Evolutionary conservation across 2,797 vertebrate genomes (phyloP), one percentile per base, ranked within the genome.

Genomic region (Myotis planiceps): DNA sequence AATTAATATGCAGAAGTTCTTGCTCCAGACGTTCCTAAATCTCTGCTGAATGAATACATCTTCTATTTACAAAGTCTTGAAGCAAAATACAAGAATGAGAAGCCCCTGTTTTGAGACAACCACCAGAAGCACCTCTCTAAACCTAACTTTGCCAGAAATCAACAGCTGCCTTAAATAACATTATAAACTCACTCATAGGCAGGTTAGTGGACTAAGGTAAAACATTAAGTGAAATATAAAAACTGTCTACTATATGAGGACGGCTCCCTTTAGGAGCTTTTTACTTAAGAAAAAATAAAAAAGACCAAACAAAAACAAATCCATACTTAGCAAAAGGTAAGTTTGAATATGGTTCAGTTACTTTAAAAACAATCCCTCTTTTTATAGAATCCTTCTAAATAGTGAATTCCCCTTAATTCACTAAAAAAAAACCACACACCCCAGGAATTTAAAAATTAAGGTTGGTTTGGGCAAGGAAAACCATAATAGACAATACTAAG

Each of bases 361-460:
- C n/a, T 86, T 92, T 49, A 37, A 88, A 94, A 45, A 83, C 27
- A 60, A 32, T 55, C 1, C 51, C n/a, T 78, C 18, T 68, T 65
- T 39, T 66, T 34, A 29, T 9, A 75, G 37, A 75, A 65, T 66
- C 27, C 49, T 87, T 89, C 84, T 58, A 87, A 90, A 85, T 9
- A 55, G 13, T 13, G 78, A 91, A 85, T 21, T n/a, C 60, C 34
- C 71, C 75, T 84, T 90, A 75, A 81, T 34, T 66, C 74, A 75
- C 74, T 88, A 49, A 91, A 84, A 21, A 55, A 58, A 0, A 27
- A 2, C 9, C 2, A 45, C 4, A 2, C 8, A 23, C 2, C 84
- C 16, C 37, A 92, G 63, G 14, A 68, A 94, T 92, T 84, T 90
- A 19, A 91, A 78, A 72, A 63, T 63, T 68, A 74, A 93, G 72